Evolutionary conservation across 2,888 invertebrate genomes (phyloP).

Genomic region (Barypeithes pellucidus): DNA sequence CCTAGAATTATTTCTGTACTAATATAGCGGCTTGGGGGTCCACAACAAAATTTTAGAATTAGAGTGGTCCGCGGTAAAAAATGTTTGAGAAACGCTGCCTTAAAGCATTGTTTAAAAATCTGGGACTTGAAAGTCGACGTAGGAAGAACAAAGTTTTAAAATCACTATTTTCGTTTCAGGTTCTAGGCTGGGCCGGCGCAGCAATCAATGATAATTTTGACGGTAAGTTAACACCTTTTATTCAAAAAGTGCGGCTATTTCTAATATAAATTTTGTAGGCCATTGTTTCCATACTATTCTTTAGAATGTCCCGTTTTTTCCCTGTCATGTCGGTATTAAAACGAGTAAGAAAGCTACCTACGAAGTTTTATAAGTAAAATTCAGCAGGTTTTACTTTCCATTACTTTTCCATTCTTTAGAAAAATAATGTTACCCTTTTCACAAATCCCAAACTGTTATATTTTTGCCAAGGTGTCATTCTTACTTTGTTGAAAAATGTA

Average conservation of each 20-base stretch:
- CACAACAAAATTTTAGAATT: no score
- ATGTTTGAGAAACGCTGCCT: no score
- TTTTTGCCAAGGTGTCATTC: background rate
- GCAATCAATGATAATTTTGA: conserved; percentile 18
- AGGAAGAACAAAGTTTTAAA: no score
- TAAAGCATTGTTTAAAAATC: no score
- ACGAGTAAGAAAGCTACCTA: background rate
- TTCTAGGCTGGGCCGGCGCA: background rate
- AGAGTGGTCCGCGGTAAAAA: no score
- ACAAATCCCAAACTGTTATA: background rate
- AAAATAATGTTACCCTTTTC: conserved; percentile 5
- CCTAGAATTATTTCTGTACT: no score
- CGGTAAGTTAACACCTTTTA: background rate
- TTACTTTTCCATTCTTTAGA: background rate
- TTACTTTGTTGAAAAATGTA: background rate
- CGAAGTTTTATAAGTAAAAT: conserved; percentile 4
- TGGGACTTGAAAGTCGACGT: no score
- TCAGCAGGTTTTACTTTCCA: background rate
- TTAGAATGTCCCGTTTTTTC: background rate
- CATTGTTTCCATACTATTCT: background rate
- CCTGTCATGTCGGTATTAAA: no score
- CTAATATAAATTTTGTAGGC: no score
- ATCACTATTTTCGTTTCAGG: background rate
- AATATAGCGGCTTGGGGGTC: no score
- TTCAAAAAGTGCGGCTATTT: no score